A percentile compares a stretch with the other conserved stretches of the same genome.
Conservation (phyloP, 2,113 vertebrate genomes). For the Desmodus rotundus region DNA sequence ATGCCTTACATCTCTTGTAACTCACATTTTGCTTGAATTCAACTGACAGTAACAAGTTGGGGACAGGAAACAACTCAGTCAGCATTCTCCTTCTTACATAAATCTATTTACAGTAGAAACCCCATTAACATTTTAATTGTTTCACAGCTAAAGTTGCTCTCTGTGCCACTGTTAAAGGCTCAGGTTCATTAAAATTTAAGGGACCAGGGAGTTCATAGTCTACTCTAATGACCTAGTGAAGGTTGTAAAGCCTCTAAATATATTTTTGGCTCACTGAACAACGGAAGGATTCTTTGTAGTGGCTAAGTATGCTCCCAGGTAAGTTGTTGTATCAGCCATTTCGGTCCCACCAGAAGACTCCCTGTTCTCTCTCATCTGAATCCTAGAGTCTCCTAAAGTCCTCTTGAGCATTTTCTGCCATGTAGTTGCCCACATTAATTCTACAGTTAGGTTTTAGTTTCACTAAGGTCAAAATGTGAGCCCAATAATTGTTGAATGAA, state of each 20-base stretch:
- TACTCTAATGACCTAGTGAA: constrained; percentile 35
- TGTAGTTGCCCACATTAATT: not conserved
- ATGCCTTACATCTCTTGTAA: not conserved
- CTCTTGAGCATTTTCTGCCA: not conserved
- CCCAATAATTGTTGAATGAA: not conserved
- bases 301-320: not conserved
- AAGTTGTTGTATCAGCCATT: not conserved
- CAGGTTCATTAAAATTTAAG: constrained; percentile 66
- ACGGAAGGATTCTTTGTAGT: not conserved
- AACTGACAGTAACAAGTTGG: constrained; percentile 50
- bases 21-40: constrained; percentile 35
- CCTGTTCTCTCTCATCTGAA: not conserved
- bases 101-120: constrained; percentile 61
- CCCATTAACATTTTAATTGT: constrained; percentile 72
- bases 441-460: not conserved
- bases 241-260: constrained; percentile 22
- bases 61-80: constrained; percentile 42
- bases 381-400: not conserved
- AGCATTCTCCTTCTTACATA: constrained; percentile 55
- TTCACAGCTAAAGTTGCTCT: constrained; percentile 56
- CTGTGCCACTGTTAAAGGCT: constrained; percentile 50
- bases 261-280: constrained; percentile 40
- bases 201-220: constrained; percentile 34
- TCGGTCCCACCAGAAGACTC: not conserved
- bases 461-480: not conserved